Percentiles rank a stretch among this genome's conserved stretches.
Evolutionary conservation across 2,113 vertebrate genomes (phyloP).

Genomic region (Oncorhynchus masou): DNA sequence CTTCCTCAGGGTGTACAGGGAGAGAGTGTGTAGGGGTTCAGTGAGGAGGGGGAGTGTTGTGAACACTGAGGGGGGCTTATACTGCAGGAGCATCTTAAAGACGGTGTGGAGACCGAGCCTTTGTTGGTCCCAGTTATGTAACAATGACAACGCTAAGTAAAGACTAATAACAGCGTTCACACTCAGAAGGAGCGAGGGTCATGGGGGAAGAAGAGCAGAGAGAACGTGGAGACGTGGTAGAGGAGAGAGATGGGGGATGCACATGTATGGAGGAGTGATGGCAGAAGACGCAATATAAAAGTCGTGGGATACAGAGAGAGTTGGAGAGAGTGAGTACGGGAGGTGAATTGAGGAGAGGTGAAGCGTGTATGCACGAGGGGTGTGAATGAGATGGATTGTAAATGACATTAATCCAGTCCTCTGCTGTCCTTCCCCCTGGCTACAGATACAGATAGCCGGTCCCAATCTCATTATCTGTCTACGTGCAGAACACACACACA

Average conservation of each 20-base stretch:
- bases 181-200: neutral
- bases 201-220: neutral
- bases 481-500: neutral
- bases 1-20: neutral
- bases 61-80: neutral
- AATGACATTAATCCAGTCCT: conserved; percentile 6
- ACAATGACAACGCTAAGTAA: neutral
- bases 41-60: neutral
- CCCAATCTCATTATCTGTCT: conserved; percentile 9
- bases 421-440: neutral
- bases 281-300: too few species aligned
- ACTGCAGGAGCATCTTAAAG: neutral
- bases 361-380: neutral
- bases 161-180: neutral
- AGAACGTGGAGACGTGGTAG: neutral
- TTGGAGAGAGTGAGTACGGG: neutral
- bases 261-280: too few species aligned
- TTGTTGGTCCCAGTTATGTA: conserved; percentile 4
- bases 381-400: neutral
- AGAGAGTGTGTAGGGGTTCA: neutral
- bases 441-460: neutral
- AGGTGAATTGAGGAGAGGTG: neutral
- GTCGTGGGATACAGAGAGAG: too few species aligned
- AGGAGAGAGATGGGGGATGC: neutral
- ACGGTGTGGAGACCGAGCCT: neutral